phyloP scores from a whole-genome alignment of 2,888 invertebrate genomes.

The Chalcosyrphus nemorum region DNA sequence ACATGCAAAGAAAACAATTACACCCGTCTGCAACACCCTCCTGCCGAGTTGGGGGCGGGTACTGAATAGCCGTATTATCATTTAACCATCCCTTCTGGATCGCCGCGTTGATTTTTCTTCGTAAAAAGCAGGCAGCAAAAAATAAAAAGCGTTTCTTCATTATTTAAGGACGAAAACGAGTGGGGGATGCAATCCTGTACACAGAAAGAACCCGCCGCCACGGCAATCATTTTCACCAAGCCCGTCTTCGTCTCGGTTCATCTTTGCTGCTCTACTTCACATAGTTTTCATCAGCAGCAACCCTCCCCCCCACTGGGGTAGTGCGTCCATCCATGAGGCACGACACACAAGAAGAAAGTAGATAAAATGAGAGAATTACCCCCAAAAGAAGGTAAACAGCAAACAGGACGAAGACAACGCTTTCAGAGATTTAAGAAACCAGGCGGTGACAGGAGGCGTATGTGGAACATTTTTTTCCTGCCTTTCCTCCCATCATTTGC shows the following conservation, averaged over 20 bases:
- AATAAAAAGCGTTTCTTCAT: slow-evolving; percentile 8
- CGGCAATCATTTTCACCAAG: slow-evolving; percentile 40
- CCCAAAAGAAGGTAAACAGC: neutral
- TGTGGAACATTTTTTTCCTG: slow-evolving; percentile 52
- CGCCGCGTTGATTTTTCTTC: slow-evolving; percentile 42
- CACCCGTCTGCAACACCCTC: slow-evolving; percentile 44
- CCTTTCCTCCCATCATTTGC: neutral
- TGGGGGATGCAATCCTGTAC: neutral
- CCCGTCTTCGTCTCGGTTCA: slow-evolving; percentile 8
- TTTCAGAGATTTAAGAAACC: slow-evolving; percentile 13
- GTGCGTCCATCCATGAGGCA: slow-evolving; percentile 45
- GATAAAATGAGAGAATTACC: slow-evolving; percentile 15
- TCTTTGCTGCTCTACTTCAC: slow-evolving; percentile 16
- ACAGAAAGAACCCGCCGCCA: neutral
- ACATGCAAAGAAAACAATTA: slow-evolving; percentile 70
- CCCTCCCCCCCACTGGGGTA: slow-evolving; percentile 11
- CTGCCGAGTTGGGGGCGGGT: neutral
- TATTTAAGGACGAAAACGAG: slow-evolving; percentile 13
- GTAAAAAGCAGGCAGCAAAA: neutral
- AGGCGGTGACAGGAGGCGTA: slow-evolving; percentile 36
- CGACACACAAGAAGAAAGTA: slow-evolving; percentile 1
- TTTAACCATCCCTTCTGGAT: slow-evolving; percentile 63
- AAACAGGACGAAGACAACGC: neutral
- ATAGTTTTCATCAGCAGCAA: neutral
- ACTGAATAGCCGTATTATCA: slow-evolving; percentile 66